Conservation (phyloP, 2,888 invertebrate genomes). For the Stenchaetothrips biformis region DNA sequence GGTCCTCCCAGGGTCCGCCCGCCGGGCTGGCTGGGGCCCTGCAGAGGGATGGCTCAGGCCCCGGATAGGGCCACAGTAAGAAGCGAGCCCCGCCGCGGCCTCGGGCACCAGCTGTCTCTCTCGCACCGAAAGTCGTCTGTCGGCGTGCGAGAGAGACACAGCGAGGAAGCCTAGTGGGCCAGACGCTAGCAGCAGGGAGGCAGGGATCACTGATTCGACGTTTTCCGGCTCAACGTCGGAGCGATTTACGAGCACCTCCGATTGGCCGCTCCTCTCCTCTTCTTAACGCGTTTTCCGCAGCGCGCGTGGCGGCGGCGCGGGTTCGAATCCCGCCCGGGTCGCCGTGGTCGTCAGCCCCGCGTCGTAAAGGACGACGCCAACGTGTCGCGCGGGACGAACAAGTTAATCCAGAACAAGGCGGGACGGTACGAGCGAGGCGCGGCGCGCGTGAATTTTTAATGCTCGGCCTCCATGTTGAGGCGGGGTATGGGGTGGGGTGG, state of each 20-base stretch:
- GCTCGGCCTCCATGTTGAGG: not conserved
- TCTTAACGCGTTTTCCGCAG: not conserved
- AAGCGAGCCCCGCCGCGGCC: not conserved
- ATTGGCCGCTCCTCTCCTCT: not conserved
- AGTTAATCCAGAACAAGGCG: not conserved
- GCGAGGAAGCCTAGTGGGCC: no score
- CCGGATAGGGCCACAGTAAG: not conserved
- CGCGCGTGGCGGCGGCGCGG: not conserved
- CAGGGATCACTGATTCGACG: conserved; percentile 19
- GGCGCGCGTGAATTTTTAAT: no score
- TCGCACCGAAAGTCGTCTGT: no score
- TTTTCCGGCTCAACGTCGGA: conserved; percentile 3
- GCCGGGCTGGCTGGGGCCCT: not conserved
- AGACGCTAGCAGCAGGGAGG: no score
- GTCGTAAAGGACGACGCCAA: not conserved
- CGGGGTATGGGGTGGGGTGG: not conserved
- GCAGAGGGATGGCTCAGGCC: not conserved
- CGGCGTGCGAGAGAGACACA: no score
- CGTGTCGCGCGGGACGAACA: not conserved
- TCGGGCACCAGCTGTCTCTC: not conserved
- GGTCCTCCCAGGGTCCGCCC: not conserved
- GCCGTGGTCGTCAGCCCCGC: not conserved
- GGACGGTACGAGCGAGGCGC: not conserved
- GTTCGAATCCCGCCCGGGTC: no score
- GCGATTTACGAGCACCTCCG: conserved; percentile 5